These are phyloP conservation scores for Taenaris catops DNA, from an alignment of 2,888 invertebrate genomes.

Conservation along the genomic window DNA sequence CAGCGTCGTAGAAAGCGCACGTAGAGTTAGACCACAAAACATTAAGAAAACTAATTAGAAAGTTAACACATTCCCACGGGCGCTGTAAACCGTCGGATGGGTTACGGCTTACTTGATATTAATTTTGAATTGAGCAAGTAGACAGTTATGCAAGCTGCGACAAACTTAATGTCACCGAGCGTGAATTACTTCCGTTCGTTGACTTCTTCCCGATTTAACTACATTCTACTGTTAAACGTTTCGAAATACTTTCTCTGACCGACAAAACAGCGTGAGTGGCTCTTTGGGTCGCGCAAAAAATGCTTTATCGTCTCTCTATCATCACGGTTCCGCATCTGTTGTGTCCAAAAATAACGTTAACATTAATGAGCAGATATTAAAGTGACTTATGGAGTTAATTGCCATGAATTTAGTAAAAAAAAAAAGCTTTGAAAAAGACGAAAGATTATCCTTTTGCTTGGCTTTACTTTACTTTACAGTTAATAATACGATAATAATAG, in stretches of 20 bases:
- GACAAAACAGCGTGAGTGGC: conserved; percentile 38
- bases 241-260: conserved; percentile 60
- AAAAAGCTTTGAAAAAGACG: no score
- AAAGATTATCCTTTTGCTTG: no score
- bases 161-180: conserved; percentile 71
- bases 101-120: conserved; percentile 9
- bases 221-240: conserved; percentile 47
- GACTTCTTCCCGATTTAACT: conserved; percentile 75
- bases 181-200: conserved; percentile 79
- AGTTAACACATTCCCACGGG: conserved; percentile 14
- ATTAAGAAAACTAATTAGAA: conserved; percentile 9
- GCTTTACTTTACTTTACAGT: no score
- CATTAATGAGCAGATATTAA: no score
- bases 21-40: conserved; percentile 3
- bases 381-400: no score
- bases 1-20: conserved; percentile 67
- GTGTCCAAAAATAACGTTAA: no score
- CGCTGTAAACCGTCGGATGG: conserved; percentile 22
- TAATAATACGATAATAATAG: no score
- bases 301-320: conserved; percentile 32
- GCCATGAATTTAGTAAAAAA: no score
- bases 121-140: conserved; percentile 60
- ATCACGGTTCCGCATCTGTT: conserved; percentile 25
- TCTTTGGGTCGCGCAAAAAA: conserved; percentile 23
- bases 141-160: conserved; percentile 66